Percentiles rank a stretch among this genome's conserved stretches.
Conservation (phyloP, 1,140 invertebrate genomes). For the Rhopalosiphum maidis region DNA sequence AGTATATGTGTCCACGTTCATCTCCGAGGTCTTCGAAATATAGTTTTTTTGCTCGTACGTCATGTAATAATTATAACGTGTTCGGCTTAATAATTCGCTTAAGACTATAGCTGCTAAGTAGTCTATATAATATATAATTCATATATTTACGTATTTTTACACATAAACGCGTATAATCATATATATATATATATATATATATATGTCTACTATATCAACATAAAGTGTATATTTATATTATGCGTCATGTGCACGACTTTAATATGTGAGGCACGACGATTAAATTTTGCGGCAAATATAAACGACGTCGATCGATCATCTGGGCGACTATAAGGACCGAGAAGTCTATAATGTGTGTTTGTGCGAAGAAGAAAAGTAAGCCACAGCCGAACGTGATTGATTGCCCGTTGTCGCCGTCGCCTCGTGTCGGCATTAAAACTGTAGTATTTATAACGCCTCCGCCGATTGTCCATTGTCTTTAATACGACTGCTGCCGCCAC, state of each 20-base stretch:
- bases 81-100: too few species aligned
- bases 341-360: not conserved
- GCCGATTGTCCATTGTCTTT: conserved; percentile 31
- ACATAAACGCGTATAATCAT: not conserved
- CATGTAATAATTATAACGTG: not conserved
- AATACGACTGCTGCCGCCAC: not conserved
- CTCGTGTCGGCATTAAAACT: not conserved
- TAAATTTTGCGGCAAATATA: conserved; percentile 22
- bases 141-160: not conserved
- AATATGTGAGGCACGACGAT: not conserved
- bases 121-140: too few species aligned
- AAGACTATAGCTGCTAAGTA: not conserved
- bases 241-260: not conserved
- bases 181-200: not conserved
- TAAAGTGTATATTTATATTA: not conserved
- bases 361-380: not conserved
- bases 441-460: conserved; percentile 27
- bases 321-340: not conserved
- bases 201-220: not conserved
- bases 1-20: not conserved
- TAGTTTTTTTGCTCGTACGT: not conserved
- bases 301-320: conserved; percentile 36
- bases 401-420: conserved; percentile 5
- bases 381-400: conserved; percentile 31
- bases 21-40: not conserved